Evolutionary conservation across 2,797 vertebrate species (phyloP).

Genomic region (Eleutherodactylus coqui): DNA sequence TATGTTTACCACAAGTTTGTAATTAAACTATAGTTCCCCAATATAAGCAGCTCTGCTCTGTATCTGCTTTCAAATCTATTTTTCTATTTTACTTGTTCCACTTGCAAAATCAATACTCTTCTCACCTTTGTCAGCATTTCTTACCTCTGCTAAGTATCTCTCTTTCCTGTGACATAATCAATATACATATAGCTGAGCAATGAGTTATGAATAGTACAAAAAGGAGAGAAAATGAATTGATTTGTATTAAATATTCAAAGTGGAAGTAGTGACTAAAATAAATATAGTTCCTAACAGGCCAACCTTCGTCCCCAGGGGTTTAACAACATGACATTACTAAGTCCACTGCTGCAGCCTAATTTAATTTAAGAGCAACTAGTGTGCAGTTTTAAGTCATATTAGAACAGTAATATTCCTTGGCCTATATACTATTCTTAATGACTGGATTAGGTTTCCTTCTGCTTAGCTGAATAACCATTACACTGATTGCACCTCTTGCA

Average conservation of each 20-base stretch:
- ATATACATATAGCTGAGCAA: constrained; percentile 59
- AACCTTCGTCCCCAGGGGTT: constrained; percentile 34
- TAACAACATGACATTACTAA: constrained; percentile 16
- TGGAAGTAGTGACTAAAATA: constrained; percentile 37
- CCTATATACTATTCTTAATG: constrained; percentile 46
- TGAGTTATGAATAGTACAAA: constrained; percentile 58
- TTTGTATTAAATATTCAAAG: constrained; percentile 60
- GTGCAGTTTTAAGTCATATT: constrained; percentile 36
- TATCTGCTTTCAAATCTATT: constrained; percentile 47
- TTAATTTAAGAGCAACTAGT: constrained; percentile 42
- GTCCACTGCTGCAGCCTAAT: constrained; percentile 25
- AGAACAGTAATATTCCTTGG: constrained; percentile 38
- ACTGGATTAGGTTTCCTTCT: constrained; percentile 42
- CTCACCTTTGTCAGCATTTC: constrained; percentile 62
- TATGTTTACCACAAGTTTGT: background rate
- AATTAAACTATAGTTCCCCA: background rate
- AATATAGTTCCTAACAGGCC: constrained; percentile 41
- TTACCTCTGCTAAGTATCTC: constrained; percentile 59
- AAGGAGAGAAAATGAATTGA: constrained; percentile 54
- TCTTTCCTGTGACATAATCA: constrained; percentile 59
- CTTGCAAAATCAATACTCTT: constrained; percentile 47
- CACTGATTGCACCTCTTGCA: constrained; percentile 50
- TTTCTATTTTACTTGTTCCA: constrained; percentile 41
- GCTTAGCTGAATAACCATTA: constrained; percentile 56
- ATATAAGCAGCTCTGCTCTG: background rate